These are phyloP conservation scores for Lacanobia wlatinum DNA, from an alignment of 2,888 invertebrate species.

Conservation along the genomic window DNA sequence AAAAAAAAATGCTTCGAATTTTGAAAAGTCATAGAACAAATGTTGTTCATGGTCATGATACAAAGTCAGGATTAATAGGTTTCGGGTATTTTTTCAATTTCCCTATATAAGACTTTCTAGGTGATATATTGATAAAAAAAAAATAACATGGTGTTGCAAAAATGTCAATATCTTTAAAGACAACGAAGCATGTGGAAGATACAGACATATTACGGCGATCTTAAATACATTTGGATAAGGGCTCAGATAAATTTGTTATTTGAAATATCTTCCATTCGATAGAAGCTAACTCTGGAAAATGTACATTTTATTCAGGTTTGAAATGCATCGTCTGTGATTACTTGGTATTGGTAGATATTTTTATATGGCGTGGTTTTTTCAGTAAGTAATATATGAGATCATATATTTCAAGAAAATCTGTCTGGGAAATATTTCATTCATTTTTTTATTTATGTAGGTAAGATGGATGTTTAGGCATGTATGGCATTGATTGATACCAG, in stretches of 20 bases:
- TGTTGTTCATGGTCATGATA: no score
- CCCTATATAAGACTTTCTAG: no score
- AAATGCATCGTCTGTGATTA: not conserved
- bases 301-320: not conserved
- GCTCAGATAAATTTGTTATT: not conserved
- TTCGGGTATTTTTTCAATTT: no score
- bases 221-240: not conserved
- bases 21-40: no score
- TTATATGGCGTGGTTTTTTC: not conserved
- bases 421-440: not conserved
- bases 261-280: not conserved
- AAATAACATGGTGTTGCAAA: no score
- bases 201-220: not conserved
- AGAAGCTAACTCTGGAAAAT: not conserved
- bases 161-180: no score
- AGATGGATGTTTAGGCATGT: not conserved
- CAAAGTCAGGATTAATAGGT: no score
- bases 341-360: not conserved
- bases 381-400: not conserved
- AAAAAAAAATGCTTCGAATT: no score
- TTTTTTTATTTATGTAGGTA: not conserved
- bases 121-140: no score
- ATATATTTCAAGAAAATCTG: not conserved
- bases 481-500: slow-evolving; percentile 5
- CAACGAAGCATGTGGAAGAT: not conserved